Evolutionary conservation across 1,140 invertebrate genomes (phyloP).

Genomic region (Dysdera silvatica): DNA sequence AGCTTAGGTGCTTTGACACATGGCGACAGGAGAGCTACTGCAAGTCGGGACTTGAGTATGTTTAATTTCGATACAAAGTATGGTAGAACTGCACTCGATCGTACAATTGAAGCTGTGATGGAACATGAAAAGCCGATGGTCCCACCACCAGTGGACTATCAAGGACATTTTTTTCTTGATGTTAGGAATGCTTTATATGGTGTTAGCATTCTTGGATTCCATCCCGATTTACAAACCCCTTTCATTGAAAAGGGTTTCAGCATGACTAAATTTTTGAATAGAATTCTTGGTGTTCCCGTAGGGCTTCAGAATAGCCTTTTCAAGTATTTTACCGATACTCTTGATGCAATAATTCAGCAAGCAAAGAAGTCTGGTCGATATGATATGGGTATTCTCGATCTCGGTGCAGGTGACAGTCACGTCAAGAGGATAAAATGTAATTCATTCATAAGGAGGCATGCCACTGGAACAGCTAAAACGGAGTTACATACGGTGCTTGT

Average conservation of each 20-base stretch:
- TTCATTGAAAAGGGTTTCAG: slow-evolving; percentile 81
- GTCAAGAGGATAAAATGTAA: slow-evolving; percentile 67
- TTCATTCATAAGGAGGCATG: slow-evolving; percentile 74
- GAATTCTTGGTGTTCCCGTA: slow-evolving; percentile 94
- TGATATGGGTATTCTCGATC: slow-evolving; percentile 84
- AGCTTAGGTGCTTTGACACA: slow-evolving; percentile 92
- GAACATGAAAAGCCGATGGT: slow-evolving; percentile 72
- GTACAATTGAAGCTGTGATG: slow-evolving; percentile 81
- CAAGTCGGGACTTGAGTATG: slow-evolving; percentile 89
- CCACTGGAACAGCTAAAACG: slow-evolving; percentile 79
- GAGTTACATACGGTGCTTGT: slow-evolving; percentile 85
- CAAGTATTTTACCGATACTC: slow-evolving; percentile 93
- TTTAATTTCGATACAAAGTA: slow-evolving; percentile 99
- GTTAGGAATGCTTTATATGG: slow-evolving; percentile 81
- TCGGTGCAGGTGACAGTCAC: slow-evolving; percentile 77
- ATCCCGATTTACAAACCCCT: slow-evolving; percentile 60
- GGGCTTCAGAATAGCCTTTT: slow-evolving; percentile 93
- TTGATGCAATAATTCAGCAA: slow-evolving; percentile 74
- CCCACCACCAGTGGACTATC: slow-evolving; percentile 77
- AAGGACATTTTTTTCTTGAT: slow-evolving; percentile 85
- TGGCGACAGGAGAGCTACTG: slow-evolving; percentile 93
- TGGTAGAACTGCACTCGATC: slow-evolving; percentile 83
- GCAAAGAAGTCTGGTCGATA: slow-evolving; percentile 67
- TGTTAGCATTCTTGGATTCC: slow-evolving; percentile 82
- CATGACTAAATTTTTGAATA: slow-evolving; percentile 96